Evolutionary conservation across 2,113 vertebrate genomes (phyloP).

Genomic region (Sebastes schlegelii): DNA sequence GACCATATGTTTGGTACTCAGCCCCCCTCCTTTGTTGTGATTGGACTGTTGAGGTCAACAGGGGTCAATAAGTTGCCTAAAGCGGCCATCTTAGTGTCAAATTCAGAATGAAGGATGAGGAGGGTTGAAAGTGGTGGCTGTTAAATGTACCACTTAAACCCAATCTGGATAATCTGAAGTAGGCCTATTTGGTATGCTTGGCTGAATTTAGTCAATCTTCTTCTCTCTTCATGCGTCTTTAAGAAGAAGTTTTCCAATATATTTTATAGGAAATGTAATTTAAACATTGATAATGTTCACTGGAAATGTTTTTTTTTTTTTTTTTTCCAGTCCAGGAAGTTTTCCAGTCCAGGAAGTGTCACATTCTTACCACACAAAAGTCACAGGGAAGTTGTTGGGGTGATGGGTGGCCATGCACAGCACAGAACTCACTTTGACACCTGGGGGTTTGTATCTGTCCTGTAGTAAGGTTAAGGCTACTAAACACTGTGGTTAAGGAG

Average conservation of each 20-base stretch:
- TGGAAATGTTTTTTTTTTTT: neutral
- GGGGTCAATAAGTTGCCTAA: constrained; percentile 60
- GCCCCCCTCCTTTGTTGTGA: constrained; percentile 33
- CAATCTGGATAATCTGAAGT: constrained; percentile 13
- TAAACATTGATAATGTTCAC: neutral
- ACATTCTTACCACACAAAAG: neutral
- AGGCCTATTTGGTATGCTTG: neutral
- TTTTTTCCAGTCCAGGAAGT: neutral
- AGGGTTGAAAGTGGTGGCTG: constrained; percentile 13
- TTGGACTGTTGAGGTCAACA: constrained; percentile 55
- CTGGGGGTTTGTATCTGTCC: neutral
- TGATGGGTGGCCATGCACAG: neutral
- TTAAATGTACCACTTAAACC: constrained; percentile 37
- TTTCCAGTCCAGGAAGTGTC: neutral
- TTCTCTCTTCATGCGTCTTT: neutral
- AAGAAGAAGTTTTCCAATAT: neutral
- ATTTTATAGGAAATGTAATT: neutral
- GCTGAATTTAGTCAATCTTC: too few relatives aligned
- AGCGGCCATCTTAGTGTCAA: constrained; percentile 47
- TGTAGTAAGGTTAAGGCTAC: neutral
- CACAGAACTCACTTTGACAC: neutral
- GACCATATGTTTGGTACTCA: constrained; percentile 17
- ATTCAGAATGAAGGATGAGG: constrained; percentile 55
- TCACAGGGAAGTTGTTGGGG: neutral
- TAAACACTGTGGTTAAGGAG: too few relatives aligned